A percentile compares a stretch with the other conserved stretches of the same genome.
Conservation (phyloP, 2,797 vertebrate genomes). For the Otolemur crassicaudatus region DNA sequence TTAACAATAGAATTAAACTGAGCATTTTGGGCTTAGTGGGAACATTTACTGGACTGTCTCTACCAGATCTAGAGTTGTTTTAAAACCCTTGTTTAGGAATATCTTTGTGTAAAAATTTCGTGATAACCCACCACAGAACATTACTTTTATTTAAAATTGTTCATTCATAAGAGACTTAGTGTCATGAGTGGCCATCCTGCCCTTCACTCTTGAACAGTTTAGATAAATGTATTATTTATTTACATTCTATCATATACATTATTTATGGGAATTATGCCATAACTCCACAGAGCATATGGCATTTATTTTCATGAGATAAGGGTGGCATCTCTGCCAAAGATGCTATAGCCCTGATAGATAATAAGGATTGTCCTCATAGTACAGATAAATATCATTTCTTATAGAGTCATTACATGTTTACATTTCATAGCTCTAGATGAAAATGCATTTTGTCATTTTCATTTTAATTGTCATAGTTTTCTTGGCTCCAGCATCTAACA, state of each 20-base stretch:
- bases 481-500: constrained; percentile 49
- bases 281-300: constrained; percentile 48
- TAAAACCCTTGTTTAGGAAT: neutral
- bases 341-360: constrained; percentile 1
- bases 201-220: constrained; percentile 71
- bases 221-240: constrained; percentile 75
- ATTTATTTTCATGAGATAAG: constrained; percentile 64
- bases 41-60: constrained; percentile 10
- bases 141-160: constrained; percentile 68
- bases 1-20: neutral
- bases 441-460: constrained; percentile 24
- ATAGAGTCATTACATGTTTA: neutral
- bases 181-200: constrained; percentile 29
- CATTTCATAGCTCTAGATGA: constrained; percentile 5
- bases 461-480: constrained; percentile 50
- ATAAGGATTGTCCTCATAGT: constrained; percentile 39
- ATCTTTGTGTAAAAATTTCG: constrained; percentile 32
- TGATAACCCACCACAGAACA: neutral
- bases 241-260: constrained; percentile 61
- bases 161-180: constrained; percentile 16
- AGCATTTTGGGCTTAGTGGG: neutral
- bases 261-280: constrained; percentile 66
- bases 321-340: constrained; percentile 17
- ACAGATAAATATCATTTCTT: constrained; percentile 22
- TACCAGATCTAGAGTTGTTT: constrained; percentile 28